These are phyloP conservation scores for Ligdia adustata DNA, from an alignment of 2,888 invertebrate species.

Conservation along the genomic window DNA sequence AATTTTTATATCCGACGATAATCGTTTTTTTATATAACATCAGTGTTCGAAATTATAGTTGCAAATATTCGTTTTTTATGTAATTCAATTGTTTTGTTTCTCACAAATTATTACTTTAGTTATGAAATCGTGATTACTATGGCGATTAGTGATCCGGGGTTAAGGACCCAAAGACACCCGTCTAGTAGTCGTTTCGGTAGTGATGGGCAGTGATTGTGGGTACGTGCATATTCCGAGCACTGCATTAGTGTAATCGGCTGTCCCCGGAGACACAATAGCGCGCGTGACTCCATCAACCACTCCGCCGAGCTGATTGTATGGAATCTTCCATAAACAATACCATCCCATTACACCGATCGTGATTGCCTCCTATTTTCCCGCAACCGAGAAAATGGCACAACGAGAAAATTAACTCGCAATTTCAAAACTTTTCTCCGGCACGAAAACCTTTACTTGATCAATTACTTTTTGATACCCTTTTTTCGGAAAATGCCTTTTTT, in stretches of 20 bases:
- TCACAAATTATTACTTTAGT: conserved; percentile 16
- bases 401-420: conserved; percentile 42
- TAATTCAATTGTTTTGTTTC: conserved; percentile 1
- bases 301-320: conserved; percentile 48
- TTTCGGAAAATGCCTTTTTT: conserved; percentile 69
- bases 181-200: conserved; percentile 51
- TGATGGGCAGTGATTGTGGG: conserved; percentile 46
- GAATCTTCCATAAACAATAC: conserved; percentile 54
- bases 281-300: conserved; percentile 63
- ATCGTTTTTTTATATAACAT: no score
- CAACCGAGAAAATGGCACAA: conserved; percentile 45
- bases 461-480: conserved; percentile 73
- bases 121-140: conserved; percentile 6
- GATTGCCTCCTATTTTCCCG: conserved; percentile 50
- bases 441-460: conserved; percentile 66
- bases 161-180: conserved; percentile 30
- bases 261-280: conserved; percentile 62
- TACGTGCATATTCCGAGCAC: conserved; percentile 42
- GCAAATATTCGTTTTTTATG: no score
- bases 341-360: conserved; percentile 49
- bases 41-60: neutral
- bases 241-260: conserved; percentile 53
- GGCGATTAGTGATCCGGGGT: conserved; percentile 26
- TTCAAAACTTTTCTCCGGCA: conserved; percentile 40
- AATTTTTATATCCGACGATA: no score